A percentile compares a stretch with the other conserved stretches of the same genome.
Evolutionary conservation across 2,888 invertebrate species (phyloP).

Genomic region (Prosopocoilus inquinatus): DNA sequence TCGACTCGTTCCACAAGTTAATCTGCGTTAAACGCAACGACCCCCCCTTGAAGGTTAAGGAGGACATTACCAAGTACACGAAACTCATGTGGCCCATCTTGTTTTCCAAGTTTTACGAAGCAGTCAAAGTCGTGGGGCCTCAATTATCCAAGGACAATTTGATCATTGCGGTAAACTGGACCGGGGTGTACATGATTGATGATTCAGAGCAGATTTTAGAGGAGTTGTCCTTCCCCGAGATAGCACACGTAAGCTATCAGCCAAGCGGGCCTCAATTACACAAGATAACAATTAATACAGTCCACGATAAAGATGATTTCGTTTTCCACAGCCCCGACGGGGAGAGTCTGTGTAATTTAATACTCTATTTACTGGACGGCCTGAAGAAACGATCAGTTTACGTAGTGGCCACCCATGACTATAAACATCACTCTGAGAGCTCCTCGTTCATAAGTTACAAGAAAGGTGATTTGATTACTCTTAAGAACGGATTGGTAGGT

Average conservation of each 20-base stretch:
- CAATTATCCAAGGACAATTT: conserved; percentile 68
- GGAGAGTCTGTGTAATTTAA: conserved; percentile 77
- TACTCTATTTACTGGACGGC: conserved; percentile 78
- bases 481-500: conserved; percentile 74
- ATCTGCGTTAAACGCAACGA: conserved; percentile 68
- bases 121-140: conserved; percentile 69
- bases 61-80: conserved; percentile 88
- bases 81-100: conserved; percentile 92
- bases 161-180: conserved; percentile 92
- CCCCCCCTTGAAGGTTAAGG: conserved; percentile 72
- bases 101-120: conserved; percentile 93
- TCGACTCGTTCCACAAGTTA: conserved; percentile 69
- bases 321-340: conserved; percentile 88
- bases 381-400: conserved; percentile 82
- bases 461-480: conserved; percentile 76
- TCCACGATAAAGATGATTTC: conserved; percentile 88
- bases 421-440: conserved; percentile 57
- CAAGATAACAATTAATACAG: conserved; percentile 74
- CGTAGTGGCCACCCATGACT: conserved; percentile 70
- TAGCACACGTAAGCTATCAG: conserved; percentile 70
- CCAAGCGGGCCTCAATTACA: conserved; percentile 58
- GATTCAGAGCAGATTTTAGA: conserved; percentile 87
- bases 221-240: conserved; percentile 84
- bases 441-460: conserved; percentile 60
- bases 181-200: conserved; percentile 89